These are phyloP conservation scores for Pseudochirops cupreus DNA, from an alignment of 2,797 vertebrate species.

Conservation along the genomic window DNA sequence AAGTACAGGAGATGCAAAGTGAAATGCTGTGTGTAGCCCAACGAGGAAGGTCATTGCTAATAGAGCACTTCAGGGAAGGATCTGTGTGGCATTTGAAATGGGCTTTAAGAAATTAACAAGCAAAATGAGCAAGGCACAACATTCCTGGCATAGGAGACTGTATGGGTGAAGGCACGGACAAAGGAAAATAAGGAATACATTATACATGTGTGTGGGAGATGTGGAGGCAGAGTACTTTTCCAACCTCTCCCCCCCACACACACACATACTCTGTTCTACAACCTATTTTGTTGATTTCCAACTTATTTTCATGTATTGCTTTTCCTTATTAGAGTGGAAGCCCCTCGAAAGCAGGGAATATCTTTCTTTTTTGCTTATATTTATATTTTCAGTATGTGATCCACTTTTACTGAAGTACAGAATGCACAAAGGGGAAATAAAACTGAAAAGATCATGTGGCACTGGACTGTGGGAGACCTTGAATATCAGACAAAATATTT, in stretches of 20 bases:
- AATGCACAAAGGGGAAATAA: background rate
- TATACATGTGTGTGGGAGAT: background rate
- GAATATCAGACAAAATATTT: background rate
- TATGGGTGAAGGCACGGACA: background rate
- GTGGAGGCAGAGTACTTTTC: background rate
- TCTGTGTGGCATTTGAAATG: background rate
- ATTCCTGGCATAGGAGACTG: background rate
- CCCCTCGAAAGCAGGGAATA: background rate
- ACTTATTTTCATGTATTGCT: background rate
- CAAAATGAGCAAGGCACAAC: background rate
- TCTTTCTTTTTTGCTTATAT: slow-evolving; percentile 11
- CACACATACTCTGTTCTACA: background rate
- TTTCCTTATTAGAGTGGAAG: slow-evolving; percentile 40
- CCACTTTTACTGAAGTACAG: background rate
- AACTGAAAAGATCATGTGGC: background rate
- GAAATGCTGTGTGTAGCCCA: background rate
- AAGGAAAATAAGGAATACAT: background rate
- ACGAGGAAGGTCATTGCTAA: background rate
- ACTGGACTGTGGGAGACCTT: background rate
- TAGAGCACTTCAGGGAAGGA: background rate
- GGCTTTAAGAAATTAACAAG: background rate
- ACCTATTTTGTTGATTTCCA: background rate
- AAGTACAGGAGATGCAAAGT: background rate
- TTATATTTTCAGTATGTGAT: background rate
- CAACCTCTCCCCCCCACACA: background rate